Percentiles rank a stretch among this genome's conserved stretches.
Conservation (phyloP, 2,113 vertebrate genomes). For the Gallinago jamesoni region DNA sequence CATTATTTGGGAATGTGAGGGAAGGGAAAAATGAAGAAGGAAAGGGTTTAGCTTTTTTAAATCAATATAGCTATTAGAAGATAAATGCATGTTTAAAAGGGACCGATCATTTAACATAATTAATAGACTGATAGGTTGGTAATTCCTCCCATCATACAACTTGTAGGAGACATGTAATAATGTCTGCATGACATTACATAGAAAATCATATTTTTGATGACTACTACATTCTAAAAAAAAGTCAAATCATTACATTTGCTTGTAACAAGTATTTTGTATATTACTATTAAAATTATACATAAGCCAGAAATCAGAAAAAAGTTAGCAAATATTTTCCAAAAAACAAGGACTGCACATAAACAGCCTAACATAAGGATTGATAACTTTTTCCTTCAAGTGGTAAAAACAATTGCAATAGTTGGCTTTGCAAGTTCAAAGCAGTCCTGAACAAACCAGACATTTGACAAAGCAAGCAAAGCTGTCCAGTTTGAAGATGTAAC, state of each 20-base stretch:
- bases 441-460: neutral
- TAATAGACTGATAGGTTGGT: neutral
- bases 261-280: neutral
- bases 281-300: neutral
- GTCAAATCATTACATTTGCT: neutral
- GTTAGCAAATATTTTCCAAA: neutral
- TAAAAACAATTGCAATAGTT: neutral
- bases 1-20: neutral
- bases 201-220: neutral
- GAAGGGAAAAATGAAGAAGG: neutral
- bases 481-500: neutral
- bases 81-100: neutral
- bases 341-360: neutral
- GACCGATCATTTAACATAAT: neutral
- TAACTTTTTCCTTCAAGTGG: neutral
- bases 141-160: neutral
- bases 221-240: neutral
- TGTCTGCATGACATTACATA: neutral
- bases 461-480: neutral
- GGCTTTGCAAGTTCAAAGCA: neutral
- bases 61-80: neutral
- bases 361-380: neutral
- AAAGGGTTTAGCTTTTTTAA: neutral
- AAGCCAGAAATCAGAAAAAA: neutral
- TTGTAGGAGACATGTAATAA: neutral